A percentile compares a stretch with the other conserved stretches of the same genome.
Evolutionary conservation across 1,140 invertebrate genomes (phyloP).

Genomic region (Apolygus lucorum): DNA sequence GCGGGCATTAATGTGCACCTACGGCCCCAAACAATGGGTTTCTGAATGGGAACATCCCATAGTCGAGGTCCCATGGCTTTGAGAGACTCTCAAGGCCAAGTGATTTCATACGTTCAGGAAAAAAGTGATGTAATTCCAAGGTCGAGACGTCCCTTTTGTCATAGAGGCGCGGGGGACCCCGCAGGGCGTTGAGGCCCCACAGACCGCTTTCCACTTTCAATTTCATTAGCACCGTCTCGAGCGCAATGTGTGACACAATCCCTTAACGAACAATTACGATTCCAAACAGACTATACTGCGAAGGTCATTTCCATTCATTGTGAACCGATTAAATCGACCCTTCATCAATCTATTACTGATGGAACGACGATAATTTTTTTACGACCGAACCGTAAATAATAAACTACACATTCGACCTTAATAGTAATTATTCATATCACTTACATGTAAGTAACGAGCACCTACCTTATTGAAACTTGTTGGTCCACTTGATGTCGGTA

Average conservation of each 20-base stretch:
- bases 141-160: slow-evolving; percentile 6
- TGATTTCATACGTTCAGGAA: slow-evolving; percentile 13
- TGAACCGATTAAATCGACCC: too few relatives aligned
- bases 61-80: background rate
- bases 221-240: background rate
- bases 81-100: background rate
- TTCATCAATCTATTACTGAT: too few relatives aligned
- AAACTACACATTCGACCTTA: too few relatives aligned
- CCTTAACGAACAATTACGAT: background rate
- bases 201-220: slow-evolving; percentile 4
- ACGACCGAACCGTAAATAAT: too few relatives aligned
- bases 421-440: too few relatives aligned
- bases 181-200: too few relatives aligned
- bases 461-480: too few relatives aligned
- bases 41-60: slow-evolving; percentile 8
- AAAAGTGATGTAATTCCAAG: slow-evolving; percentile 14
- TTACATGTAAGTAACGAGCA: too few relatives aligned
- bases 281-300: background rate
- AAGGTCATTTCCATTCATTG: too few relatives aligned
- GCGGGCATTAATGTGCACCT: background rate
- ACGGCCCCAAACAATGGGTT: background rate
- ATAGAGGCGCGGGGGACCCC: background rate
- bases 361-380: too few relatives aligned
- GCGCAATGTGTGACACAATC: background rate
- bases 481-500: too few relatives aligned